phyloP scores from a whole-genome alignment of 2,797 vertebrate species.

The Bovichtus diacanthus region DNA sequence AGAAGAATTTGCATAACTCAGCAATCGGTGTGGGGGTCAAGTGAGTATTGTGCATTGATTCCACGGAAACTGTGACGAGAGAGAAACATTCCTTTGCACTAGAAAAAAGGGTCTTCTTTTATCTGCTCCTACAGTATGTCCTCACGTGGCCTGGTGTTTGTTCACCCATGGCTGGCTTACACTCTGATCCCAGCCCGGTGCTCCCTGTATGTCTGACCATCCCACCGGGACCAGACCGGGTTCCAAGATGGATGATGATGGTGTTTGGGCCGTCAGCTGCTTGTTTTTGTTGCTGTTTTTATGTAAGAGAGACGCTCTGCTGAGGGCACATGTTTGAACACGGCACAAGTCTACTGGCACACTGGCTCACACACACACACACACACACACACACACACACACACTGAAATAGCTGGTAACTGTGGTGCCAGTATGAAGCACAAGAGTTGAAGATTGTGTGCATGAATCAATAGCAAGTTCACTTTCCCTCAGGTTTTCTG shows the following conservation, averaged over 20 bases:
- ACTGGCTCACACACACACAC: not conserved
- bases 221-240: conserved; percentile 39
- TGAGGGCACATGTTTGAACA: conserved; percentile 57
- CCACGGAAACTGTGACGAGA: not conserved
- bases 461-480: conserved; percentile 31
- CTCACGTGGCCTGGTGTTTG: conserved; percentile 39
- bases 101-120: conserved; percentile 20
- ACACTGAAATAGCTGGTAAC: conserved; percentile 11
- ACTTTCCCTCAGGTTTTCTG: conserved; percentile 24
- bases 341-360: conserved; percentile 25
- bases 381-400: conserved; percentile 11
- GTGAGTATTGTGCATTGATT: not conserved
- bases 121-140: not conserved
- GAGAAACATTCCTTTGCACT: conserved; percentile 16
- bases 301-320: conserved; percentile 59
- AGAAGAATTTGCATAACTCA: not conserved
- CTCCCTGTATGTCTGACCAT: conserved; percentile 37
- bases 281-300: conserved; percentile 60
- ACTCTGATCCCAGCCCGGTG: conserved; percentile 23
- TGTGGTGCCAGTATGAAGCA: not conserved
- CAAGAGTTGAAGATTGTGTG: not conserved
- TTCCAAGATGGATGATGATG: conserved; percentile 38
- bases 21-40: not conserved
- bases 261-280: conserved; percentile 71
- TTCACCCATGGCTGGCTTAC: conserved; percentile 13